Conservation (phyloP, 2,888 invertebrate species). For the Ochropleura plecta region DNA sequence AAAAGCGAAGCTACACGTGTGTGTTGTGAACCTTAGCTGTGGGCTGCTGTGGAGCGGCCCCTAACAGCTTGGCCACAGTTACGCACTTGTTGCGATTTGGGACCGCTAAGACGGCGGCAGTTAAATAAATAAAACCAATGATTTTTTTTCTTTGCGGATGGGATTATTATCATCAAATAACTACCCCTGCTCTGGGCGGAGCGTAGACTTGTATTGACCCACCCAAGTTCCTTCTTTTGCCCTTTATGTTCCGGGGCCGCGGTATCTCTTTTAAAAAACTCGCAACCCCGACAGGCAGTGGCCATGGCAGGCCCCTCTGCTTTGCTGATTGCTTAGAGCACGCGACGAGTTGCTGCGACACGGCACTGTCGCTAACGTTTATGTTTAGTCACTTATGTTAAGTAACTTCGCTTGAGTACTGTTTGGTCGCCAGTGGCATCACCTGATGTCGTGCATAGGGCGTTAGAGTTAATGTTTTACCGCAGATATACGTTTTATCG, state of each 20-base stretch:
- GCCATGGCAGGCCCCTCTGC: no score
- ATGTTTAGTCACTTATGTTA: background rate
- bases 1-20: background rate
- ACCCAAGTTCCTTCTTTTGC: no score
- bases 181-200: no score
- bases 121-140: background rate
- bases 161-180: no score
- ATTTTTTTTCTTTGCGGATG: no score
- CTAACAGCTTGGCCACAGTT: background rate
- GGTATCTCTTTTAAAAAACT: no score
- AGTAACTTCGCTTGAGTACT: background rate
- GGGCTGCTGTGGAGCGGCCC: background rate
- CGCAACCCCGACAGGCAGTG: no score
- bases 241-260: no score
- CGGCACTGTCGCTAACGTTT: background rate
- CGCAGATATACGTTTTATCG: slow-evolving; percentile 30
- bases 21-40: background rate
- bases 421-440: background rate
- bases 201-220: no score
- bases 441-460: background rate
- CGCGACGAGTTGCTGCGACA: background rate
- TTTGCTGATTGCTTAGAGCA: background rate
- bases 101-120: background rate
- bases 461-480: background rate
- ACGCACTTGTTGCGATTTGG: background rate